Percentiles rank a stretch among this genome's conserved stretches.
Evolutionary conservation across 2,113 vertebrate species (phyloP).

Genomic region (Takifugu flavidus): DNA sequence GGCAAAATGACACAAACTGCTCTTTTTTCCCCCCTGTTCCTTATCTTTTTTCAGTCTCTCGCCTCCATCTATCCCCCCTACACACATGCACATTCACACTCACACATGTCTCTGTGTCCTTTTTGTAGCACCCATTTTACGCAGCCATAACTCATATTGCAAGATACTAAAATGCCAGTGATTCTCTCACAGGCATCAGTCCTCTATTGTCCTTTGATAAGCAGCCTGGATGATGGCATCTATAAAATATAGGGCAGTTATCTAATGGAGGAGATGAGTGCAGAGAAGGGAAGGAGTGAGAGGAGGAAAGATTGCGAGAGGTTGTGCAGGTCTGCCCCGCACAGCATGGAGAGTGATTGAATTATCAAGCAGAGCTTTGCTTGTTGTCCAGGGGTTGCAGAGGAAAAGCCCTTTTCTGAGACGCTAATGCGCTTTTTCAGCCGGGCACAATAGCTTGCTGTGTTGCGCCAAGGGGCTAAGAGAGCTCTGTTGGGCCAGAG

Average conservation of each 20-base stretch:
- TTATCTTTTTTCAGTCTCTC: conserved; percentile 58
- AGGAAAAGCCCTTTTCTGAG: conserved; percentile 64
- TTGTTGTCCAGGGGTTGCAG: conserved; percentile 58
- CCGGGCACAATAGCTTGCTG: conserved; percentile 63
- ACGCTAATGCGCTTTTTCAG: conserved; percentile 69
- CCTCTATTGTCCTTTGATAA: conserved; percentile 70
- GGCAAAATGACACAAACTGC: conserved; percentile 64
- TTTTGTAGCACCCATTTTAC: conserved; percentile 46
- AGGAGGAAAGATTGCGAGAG: conserved; percentile 20
- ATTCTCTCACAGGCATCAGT: conserved; percentile 58
- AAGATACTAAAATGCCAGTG: conserved; percentile 67
- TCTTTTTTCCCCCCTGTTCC: conserved; percentile 14
- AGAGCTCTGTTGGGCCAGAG: conserved; percentile 52
- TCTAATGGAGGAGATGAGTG: conserved; percentile 59
- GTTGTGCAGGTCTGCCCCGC: conserved; percentile 32
- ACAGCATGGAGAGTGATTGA: conserved; percentile 61
- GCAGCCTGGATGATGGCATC: conserved; percentile 53
- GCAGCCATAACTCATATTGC: conserved; percentile 57
- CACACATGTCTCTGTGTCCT: conserved; percentile 47
- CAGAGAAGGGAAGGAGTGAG: conserved; percentile 21
- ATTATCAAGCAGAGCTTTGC: conserved; percentile 72
- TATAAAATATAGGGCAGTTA: conserved; percentile 64
- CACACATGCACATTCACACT: conserved; percentile 13
- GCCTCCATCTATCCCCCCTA: conserved; percentile 49
- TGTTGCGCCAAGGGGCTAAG: conserved; percentile 62